Percentiles rank a stretch among this genome's conserved stretches.
phyloP scores from a whole-genome alignment of 2,797 vertebrate genomes.

The Enteromius mattozi region DNA sequence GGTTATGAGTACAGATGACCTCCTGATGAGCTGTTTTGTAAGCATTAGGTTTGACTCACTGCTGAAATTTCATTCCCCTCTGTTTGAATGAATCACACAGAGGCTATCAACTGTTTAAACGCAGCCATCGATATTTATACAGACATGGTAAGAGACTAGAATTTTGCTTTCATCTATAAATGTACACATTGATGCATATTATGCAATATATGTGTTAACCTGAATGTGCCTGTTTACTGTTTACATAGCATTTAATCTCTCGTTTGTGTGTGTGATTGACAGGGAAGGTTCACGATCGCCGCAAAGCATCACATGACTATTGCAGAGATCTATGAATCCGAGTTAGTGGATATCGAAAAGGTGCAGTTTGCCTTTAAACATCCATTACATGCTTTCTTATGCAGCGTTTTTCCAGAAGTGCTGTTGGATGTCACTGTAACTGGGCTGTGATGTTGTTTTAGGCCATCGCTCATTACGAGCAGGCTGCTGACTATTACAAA shows the following conservation, averaged over 20 bases:
- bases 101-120: conserved; percentile 99
- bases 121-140: conserved; percentile 99
- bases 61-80: conserved; percentile 70
- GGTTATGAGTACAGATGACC: background rate
- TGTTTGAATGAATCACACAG: conserved; percentile 79
- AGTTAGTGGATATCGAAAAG: conserved; percentile 66
- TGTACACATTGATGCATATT: background rate
- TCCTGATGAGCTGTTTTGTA: background rate
- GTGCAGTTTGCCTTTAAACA: conserved; percentile 28
- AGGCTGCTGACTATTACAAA: conserved; percentile 85
- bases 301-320: conserved; percentile 84
- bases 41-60: conserved; percentile 15
- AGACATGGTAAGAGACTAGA: conserved; percentile 88
- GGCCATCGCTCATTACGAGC: conserved; percentile 85
- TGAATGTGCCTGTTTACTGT: background rate
- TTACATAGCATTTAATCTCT: conserved; percentile 20
- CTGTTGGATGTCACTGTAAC: background rate
- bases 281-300: conserved; percentile 80
- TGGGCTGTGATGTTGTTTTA: conserved; percentile 55
- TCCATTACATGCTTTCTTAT: background rate
- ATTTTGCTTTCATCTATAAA: background rate
- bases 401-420: background rate
- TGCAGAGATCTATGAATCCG: conserved; percentile 67
- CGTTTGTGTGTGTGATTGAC: conserved; percentile 65
- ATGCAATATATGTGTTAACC: background rate